A percentile compares a stretch with the other conserved stretches of the same genome.
Evolutionary conservation across 2,888 invertebrate species (phyloP).

Genomic region (Noctuana brunneofusca): DNA sequence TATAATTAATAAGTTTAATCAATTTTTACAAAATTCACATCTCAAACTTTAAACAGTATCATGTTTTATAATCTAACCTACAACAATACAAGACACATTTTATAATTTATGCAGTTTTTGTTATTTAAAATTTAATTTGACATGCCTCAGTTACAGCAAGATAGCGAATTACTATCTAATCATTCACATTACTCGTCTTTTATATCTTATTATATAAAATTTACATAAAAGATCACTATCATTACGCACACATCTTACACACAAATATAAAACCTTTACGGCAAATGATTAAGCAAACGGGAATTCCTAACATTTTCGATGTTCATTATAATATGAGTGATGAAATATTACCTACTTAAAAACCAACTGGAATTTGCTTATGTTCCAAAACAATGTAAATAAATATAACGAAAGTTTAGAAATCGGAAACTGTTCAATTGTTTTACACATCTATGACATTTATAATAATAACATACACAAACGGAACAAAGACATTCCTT

Average conservation of each 20-base stretch:
- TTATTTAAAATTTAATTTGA: conserved; percentile 21
- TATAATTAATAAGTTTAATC: conserved; percentile 35
- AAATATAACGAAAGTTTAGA: too few relatives aligned
- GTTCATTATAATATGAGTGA: too few relatives aligned
- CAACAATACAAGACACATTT: conserved; percentile 47
- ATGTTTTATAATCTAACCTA: conserved; percentile 48
- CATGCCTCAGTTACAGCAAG: not conserved
- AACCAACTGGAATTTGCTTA: too few relatives aligned
- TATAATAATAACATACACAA: too few relatives aligned
- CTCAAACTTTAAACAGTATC: conserved; percentile 48
- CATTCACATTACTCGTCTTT: conserved; percentile 44
- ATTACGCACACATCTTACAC: conserved; percentile 25
- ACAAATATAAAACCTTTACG: not conserved
- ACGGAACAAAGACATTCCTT: too few relatives aligned
- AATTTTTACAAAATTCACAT: conserved; percentile 40
- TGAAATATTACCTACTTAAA: too few relatives aligned
- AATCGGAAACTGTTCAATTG: too few relatives aligned
- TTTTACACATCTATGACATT: too few relatives aligned
- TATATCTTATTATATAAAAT: conserved; percentile 67
- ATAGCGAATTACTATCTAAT: conserved; percentile 7
- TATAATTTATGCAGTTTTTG: conserved; percentile 55
- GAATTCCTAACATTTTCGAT: not conserved
- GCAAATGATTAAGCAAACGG: not conserved
- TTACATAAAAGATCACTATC: conserved; percentile 45
- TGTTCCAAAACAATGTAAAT: too few relatives aligned